Base-by-base conservation (phyloP, 2,888 invertebrate species). In the Odontocerum albicorne region DNA sequence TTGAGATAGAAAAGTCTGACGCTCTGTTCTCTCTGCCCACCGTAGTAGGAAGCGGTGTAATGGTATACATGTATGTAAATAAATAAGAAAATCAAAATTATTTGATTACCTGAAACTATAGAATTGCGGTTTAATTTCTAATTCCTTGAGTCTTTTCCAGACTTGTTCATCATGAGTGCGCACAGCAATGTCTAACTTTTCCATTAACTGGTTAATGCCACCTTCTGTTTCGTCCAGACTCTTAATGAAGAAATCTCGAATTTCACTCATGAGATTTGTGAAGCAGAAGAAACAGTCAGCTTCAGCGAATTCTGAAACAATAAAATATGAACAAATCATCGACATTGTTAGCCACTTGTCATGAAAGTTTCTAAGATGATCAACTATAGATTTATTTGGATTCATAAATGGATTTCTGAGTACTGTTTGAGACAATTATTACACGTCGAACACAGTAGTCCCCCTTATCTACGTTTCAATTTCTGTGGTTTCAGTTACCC, bases 271-370 rank as follows among this genome's bases (percentile, higher is more conserved):
- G 45, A 99, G 75, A 70, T 95, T 95, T 2, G 97, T 99, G 70
- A 99, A 99, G 68, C 97, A 96, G 74, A 96, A 98, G 73, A 99
- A 99, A 59, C 95, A 90, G 70, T 99, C 99, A 0, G 97, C 92
- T 71, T 99, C 99, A 0, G 98, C 98, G 70, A 90, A 80, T 67
- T 88, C 96, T 91, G 72, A 27, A 72, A 72, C 53, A 44, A 49
- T 44, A 56, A n/a, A 20, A 40, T 6, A 13, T 15, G 15, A n/a
- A 20, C 21, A 33, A 49, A 20, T 6, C 19, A n/a, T 13, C 15
- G 17, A 15, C 16, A 21, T 7, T 4, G 16, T 17, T 15, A 17
- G 6, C 2, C 8, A n/a, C n/a, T n/a, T n/a, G n/a, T n/a, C n/a
- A n/a, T n/a, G n/a, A n/a, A n/a, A n/a, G n/a, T n/a, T n/a, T n/a